phyloP scores from a whole-genome alignment of 2,797 vertebrate genomes.

The Darevskia nairensis region DNA sequence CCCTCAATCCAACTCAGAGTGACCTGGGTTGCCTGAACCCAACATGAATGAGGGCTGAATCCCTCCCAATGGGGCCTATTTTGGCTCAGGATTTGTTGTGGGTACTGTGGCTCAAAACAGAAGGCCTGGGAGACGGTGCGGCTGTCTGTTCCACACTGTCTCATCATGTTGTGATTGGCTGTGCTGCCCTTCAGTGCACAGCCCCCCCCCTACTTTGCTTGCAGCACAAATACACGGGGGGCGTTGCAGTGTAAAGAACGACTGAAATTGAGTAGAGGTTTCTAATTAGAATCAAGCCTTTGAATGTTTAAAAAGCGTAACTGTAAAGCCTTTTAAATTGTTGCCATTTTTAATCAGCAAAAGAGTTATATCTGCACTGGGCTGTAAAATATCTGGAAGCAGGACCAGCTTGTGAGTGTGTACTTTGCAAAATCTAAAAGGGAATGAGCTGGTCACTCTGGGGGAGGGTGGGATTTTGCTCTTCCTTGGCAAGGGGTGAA shows the following conservation, averaged over 20 bases:
- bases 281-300: conserved; percentile 46
- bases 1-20: too few species aligned
- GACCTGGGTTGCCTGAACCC: too few species aligned
- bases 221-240: accelerated
- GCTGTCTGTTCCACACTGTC: too few species aligned
- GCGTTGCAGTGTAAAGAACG: conserved; percentile 6
- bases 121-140: too few species aligned
- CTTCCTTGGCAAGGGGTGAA: too few species aligned
- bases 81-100: too few species aligned
- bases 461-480: not conserved
- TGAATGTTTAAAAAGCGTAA: conserved; percentile 54
- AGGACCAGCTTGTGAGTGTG: not conserved
- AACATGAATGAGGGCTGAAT: too few species aligned
- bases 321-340: conserved; percentile 64
- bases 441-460: not conserved
- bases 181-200: not conserved
- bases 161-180: too few species aligned
- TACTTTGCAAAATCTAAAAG: conserved; percentile 22
- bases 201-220: accelerated
- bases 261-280: conserved; percentile 43
- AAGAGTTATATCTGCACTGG: conserved; percentile 26
- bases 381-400: conserved; percentile 52
- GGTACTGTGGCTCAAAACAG: too few species aligned
- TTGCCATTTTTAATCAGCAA: conserved; percentile 49
- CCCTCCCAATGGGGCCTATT: too few species aligned